Evolutionary conservation across 1,140 invertebrate species (phyloP), one percentile per base, ranked within the genome.

Genomic region (Papilio aristodemus): DNA sequence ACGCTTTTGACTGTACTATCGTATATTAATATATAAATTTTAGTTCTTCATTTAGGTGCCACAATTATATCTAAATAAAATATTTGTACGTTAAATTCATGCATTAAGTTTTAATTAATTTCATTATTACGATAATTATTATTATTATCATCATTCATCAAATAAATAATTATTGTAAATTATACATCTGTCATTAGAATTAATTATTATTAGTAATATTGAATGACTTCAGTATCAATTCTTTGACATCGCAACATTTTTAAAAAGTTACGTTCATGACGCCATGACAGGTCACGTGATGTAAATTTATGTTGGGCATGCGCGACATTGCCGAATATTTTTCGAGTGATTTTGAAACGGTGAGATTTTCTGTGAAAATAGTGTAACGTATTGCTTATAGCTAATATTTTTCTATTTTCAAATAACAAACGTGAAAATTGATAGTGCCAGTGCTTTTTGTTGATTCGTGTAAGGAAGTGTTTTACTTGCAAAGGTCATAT

Each of bases 221-320:
- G 4, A 13, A 10, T 13, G 19, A 22, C 46, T 22, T 54, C 19
- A 9, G 11, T 54, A 54, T 54, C 9, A 54, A 4, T 27, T 27
- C 17, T 43, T 70, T 67, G 60, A 38, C 63, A 46, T 59, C 62
- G 71, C 70, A 41, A 67, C 71, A 71, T 54, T 10, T 63, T 60
- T 73, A 71, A 80, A 83, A 81, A 78, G 72, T 25, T 70, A 46
- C 63, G 41, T 46, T 59, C 60, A 57, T 67, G 87, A 91, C 89
- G 89, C 89, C 89, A 90, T 91, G 89, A 91, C 87, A 90, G 89
- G 81, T 91, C 89, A 91, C 89, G 89, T 91, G 89, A 91, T 86
- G 85, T 91, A 91, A 91, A 90, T 89, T 91, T 91, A 88, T 85
- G 83, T 88, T 81, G 81, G 89, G 82, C 89, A 91, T 91, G 89